Conservation (phyloP, 2,888 invertebrate genomes). For the Dryocosmus kuriphilus region DNA sequence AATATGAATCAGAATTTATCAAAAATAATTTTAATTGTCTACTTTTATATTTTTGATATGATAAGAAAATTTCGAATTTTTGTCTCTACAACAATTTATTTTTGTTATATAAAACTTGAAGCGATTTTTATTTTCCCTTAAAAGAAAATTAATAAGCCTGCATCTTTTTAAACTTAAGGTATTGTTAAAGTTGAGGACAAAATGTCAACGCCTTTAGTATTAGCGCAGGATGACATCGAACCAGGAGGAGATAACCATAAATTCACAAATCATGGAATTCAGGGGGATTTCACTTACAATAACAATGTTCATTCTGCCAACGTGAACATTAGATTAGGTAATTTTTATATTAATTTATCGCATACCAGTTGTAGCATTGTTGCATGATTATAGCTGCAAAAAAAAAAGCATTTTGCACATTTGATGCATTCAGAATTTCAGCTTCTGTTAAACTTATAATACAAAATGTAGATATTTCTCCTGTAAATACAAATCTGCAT, state of each 20-base stretch:
- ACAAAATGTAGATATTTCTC: constrained; percentile 4
- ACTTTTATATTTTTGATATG: no score
- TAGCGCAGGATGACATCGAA: constrained; percentile 83
- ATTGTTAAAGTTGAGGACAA: background rate
- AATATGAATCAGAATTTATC: no score
- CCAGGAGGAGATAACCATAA: constrained; percentile 80
- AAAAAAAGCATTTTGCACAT: no score
- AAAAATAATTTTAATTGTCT: no score
- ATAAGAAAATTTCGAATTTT: no score
- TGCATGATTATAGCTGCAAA: no score
- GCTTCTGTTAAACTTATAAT: no score
- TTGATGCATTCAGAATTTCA: no score
- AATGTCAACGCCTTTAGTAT: constrained; percentile 82
- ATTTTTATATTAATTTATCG: constrained; percentile 15
- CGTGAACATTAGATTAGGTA: constrained; percentile 85
- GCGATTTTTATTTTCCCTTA: no score
- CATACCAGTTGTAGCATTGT: no score
- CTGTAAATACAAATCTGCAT: background rate
- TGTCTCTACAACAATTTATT: no score
- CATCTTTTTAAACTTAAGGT: background rate
- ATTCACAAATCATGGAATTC: constrained; percentile 72
- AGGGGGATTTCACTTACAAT: constrained; percentile 89
- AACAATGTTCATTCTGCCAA: constrained; percentile 89
- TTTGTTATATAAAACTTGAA: no score
- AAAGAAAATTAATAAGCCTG: background rate